Base-by-base conservation (phyloP, 2,797 vertebrate genomes). In the Platyrinchus mystaceus region DNA sequence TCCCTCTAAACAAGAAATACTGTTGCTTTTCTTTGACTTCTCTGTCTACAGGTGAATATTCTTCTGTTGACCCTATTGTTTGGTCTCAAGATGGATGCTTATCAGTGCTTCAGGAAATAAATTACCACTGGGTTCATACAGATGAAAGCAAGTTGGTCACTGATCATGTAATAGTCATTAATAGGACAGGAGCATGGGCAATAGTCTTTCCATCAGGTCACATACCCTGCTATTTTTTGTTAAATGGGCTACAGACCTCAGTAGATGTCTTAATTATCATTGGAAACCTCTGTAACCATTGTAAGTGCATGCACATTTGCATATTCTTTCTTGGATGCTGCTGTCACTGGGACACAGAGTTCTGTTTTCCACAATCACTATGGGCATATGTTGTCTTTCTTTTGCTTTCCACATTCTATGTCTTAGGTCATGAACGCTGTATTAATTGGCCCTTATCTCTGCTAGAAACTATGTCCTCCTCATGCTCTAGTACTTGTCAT, bases 41-140 rank as follows among this genome's bases (percentile, higher is more conserved):
- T 77, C 39, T 69, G 8, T 47, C 16, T 73, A 43, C 26, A 84
- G 21, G 23, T 87, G 26, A 89, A 85, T 93, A 70, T 87, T 87
- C 30, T 44, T 79, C 64, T 41, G 7, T 52, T 94, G 75, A 47
- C 9, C 3, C 18, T 5, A 17, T 49, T 92, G 44, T 85, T 91
- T 92, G 56, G 39, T 83, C 20, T 67, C 30, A 43, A 63, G 64
- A 70, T 9, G 63, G 79, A 83, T 85, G 64, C 9, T 58, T 91
- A 28, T 81, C 68, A 67, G 24, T 58, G 27, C 44, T 63, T 77
- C 53, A 49, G 89, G 84, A 83, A 39, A 89, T 85, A 80, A 85
- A 74, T 80, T 85, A 67, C 60, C 7, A 6, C n/a, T 87, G 70
- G 26, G 37, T 81, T 87, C 41, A 21, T 27, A 30, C 7, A 70